A percentile compares a stretch with the other conserved stretches of the same genome.
Evolutionary conservation across 2,888 invertebrate genomes (phyloP).

Genomic region (Bedellia somnulentella): DNA sequence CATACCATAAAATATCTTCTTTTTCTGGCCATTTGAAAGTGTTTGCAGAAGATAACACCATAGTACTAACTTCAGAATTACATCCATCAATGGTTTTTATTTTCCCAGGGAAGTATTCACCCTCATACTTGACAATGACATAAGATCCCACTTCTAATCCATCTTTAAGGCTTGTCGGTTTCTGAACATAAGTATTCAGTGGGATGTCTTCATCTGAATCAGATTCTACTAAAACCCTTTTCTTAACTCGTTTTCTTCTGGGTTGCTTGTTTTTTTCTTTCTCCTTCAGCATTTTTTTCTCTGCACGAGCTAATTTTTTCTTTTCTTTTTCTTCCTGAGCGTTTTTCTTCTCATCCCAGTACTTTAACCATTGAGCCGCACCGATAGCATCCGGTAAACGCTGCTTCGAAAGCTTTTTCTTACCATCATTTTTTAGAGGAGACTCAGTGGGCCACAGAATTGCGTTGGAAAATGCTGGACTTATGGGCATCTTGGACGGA

Average conservation of each 20-base stretch:
- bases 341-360: too few relatives aligned
- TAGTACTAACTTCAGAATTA: too few relatives aligned
- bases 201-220: too few relatives aligned
- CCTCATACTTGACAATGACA: not conserved
- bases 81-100: not conserved
- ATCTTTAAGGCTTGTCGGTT: too few relatives aligned
- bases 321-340: too few relatives aligned
- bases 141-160: not conserved
- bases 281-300: not conserved
- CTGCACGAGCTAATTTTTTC: too few relatives aligned
- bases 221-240: too few relatives aligned
- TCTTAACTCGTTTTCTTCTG: not conserved
- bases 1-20: too few relatives aligned
- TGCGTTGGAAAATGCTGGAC: not conserved
- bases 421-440: not conserved
- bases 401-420: too few relatives aligned
- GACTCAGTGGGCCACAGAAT: not conserved
- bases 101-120: conserved; percentile 1
- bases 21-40: too few relatives aligned
- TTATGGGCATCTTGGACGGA: not conserved
- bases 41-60: too few relatives aligned
- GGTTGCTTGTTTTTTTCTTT: not conserved
- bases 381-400: conserved; percentile 1
- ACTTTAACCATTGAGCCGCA: not conserved
- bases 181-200: too few relatives aligned